These are phyloP conservation scores for Astreopora myriophthalma DNA, from an alignment of 64 coral and sea anemone genomes.

Conservation along the genomic window DNA sequence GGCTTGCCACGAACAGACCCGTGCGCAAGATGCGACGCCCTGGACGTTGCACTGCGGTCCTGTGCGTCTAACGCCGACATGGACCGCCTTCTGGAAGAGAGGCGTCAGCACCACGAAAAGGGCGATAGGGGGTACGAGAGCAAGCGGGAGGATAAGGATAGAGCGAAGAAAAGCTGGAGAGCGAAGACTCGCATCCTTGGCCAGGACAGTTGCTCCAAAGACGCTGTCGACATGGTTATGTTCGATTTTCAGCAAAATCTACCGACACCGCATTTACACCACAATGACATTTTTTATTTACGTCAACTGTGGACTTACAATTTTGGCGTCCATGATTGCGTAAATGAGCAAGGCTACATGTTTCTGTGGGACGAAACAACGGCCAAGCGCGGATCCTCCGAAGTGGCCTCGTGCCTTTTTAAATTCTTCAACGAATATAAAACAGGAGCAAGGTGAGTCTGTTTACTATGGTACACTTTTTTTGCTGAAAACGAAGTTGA, in stretches of 20 bases:
- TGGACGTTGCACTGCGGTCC: background rate
- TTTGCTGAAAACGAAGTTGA: no score
- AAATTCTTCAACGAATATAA: background rate
- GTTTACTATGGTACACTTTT: background rate
- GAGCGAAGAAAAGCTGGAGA: background rate
- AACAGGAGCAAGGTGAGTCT: background rate
- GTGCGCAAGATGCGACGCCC: background rate
- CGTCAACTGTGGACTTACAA: constrained; percentile 60
- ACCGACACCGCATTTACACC: background rate
- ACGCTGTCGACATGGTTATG: constrained; percentile 18
- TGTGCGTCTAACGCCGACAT: background rate
- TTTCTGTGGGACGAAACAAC: constrained; percentile 48
- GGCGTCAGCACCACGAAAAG: background rate
- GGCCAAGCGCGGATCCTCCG: background rate
- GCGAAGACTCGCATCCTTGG: background rate
- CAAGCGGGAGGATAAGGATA: background rate
- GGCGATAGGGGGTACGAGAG: background rate
- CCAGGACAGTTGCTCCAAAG: background rate
- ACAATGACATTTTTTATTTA: constrained; percentile 18
- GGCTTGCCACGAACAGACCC: background rate
- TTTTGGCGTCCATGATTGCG: constrained; percentile 58
- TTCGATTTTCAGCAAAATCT: constrained; percentile 68
- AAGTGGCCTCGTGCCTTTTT: constrained; percentile 16
- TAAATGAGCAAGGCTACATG: constrained; percentile 1
- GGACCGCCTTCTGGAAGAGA: background rate